These are phyloP conservation scores for Eucriotettix oculatus DNA, from an alignment of 2,888 invertebrate genomes.

Conservation along the genomic window DNA sequence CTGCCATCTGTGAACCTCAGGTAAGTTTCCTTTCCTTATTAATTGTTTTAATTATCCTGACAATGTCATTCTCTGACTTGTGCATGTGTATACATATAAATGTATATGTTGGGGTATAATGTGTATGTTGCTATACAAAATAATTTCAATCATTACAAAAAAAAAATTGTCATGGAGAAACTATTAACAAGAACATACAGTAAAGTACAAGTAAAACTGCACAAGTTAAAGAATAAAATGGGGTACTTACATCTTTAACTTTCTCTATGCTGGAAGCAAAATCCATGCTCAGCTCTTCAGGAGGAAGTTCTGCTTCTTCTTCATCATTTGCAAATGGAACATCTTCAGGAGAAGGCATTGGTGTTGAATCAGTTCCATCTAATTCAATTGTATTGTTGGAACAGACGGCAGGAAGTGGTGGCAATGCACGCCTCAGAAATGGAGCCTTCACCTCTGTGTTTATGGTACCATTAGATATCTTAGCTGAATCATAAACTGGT, in stretches of 20 bases:
- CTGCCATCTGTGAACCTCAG: too few relatives aligned
- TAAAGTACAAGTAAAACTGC: too few relatives aligned
- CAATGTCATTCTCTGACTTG: too few relatives aligned
- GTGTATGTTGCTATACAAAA: too few relatives aligned
- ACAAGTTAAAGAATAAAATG: too few relatives aligned
- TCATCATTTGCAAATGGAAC: constrained; percentile 23
- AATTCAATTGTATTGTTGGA: neutral
- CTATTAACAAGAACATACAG: too few relatives aligned
- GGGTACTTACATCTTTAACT: constrained; percentile 72
- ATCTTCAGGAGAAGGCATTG: constrained; percentile 19
- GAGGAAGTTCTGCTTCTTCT: constrained; percentile 26
- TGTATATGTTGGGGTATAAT: too few relatives aligned
- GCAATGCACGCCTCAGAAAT: constrained; percentile 46
- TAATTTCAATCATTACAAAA: too few relatives aligned
- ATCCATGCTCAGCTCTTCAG: constrained; percentile 44
- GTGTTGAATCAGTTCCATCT: neutral
- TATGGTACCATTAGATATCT: neutral
- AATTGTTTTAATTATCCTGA: too few relatives aligned
- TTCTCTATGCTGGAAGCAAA: constrained; percentile 84
- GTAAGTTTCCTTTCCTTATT: too few relatives aligned
- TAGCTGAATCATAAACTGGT: neutral
- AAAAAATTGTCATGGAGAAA: too few relatives aligned
- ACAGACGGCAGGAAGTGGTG: constrained; percentile 42
- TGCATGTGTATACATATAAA: too few relatives aligned
- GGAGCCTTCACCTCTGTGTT: constrained; percentile 28